A percentile compares a stretch with the other conserved stretches of the same genome.
phyloP scores from a whole-genome alignment of 1,140 invertebrate genomes.

The Drosophila virilis region DNA sequence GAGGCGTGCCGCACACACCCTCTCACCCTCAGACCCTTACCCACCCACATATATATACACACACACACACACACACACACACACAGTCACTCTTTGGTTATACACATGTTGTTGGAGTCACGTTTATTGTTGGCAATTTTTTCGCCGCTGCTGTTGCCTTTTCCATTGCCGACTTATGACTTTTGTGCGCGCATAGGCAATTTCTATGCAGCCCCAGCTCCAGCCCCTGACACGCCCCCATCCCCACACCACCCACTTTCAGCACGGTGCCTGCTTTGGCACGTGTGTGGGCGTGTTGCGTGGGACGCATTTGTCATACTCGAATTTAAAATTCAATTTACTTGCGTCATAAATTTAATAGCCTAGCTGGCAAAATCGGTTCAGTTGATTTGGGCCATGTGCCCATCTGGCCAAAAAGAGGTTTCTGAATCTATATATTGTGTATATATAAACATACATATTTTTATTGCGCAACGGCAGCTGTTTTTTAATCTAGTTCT shows the following conservation, averaged over 20 bases:
- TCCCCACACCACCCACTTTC: no score
- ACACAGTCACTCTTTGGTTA: slow-evolving; percentile 33
- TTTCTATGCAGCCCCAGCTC: slow-evolving; percentile 51
- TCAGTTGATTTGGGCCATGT: slow-evolving; percentile 63
- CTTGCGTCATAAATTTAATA: slow-evolving; percentile 83
- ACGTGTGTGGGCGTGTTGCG: slow-evolving; percentile 45
- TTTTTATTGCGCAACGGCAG: no score
- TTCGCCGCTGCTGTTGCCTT: slow-evolving; percentile 22
- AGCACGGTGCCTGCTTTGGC: background rate
- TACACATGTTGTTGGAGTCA: slow-evolving; percentile 68
- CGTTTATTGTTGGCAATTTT: slow-evolving; percentile 70
- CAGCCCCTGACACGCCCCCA: background rate
- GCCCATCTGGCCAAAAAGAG: slow-evolving; percentile 6
- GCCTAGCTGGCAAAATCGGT: slow-evolving; percentile 34
- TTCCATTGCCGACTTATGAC: slow-evolving; percentile 68
- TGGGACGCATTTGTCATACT: slow-evolving; percentile 77
- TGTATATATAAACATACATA: no score
- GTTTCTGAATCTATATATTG: slow-evolving; percentile 14
- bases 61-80: slow-evolving; percentile 18
- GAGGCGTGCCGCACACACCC: slow-evolving; percentile 13
- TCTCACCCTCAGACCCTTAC: slow-evolving; percentile 21
- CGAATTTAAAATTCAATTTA: slow-evolving; percentile 83
- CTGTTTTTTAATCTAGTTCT: no score
- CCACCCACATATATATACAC: background rate
- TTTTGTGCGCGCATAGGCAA: slow-evolving; percentile 75